Evolutionary conservation across 2,113 vertebrate genomes (phyloP).

Genomic region (Clarias macrocephalus): DNA sequence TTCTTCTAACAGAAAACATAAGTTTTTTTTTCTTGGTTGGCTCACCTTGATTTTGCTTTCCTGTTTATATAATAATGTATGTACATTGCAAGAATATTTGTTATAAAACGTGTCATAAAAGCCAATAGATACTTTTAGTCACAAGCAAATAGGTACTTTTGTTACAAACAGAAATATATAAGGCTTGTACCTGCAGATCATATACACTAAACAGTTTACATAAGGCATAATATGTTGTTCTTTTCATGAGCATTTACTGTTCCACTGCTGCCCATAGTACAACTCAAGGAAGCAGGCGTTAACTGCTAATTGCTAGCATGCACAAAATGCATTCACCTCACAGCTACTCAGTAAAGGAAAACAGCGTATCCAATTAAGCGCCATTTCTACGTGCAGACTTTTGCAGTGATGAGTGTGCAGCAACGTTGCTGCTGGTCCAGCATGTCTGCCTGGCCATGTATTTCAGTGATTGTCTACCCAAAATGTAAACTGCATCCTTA

Average conservation of each 20-base stretch:
- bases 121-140: slow-evolving; percentile 28
- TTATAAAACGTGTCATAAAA: slow-evolving; percentile 31
- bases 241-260: slow-evolving; percentile 53
- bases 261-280: slow-evolving; percentile 55
- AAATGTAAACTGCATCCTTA: slow-evolving; percentile 1
- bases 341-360: slow-evolving; percentile 9
- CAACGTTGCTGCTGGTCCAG: background rate
- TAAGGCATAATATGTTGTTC: slow-evolving; percentile 21
- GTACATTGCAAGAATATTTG: slow-evolving; percentile 35
- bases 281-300: slow-evolving; percentile 59
- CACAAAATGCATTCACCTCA: slow-evolving; percentile 7
- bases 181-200: slow-evolving; percentile 43
- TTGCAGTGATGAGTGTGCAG: slow-evolving; percentile 1
- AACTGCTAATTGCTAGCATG: slow-evolving; percentile 44
- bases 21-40: slow-evolving; percentile 21
- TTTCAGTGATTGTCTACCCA: background rate
- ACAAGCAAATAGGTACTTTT: slow-evolving; percentile 32
- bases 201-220: slow-evolving; percentile 40
- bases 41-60: slow-evolving; percentile 29
- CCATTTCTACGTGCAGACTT: background rate
- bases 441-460: background rate
- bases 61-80: slow-evolving; percentile 38
- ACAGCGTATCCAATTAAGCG: slow-evolving; percentile 41
- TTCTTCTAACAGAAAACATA: slow-evolving; percentile 38
- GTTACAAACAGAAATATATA: slow-evolving; percentile 37